Evolutionary conservation across 2,888 invertebrate species (phyloP), one percentile per base, ranked within the genome.

Genomic region (Chironomus riparius): DNA sequence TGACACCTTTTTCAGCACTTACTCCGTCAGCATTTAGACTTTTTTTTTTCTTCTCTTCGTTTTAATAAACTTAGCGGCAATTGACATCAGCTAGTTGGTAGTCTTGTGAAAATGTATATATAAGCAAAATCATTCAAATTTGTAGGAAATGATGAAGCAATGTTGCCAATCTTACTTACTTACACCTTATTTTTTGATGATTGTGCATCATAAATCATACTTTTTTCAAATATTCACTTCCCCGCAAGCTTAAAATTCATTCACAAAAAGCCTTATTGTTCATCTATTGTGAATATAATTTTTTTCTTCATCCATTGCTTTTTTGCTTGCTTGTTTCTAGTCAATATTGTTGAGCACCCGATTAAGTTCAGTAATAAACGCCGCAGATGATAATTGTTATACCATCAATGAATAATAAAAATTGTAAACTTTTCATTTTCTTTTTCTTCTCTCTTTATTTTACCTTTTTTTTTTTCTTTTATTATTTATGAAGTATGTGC

Each of bases 81-180:
- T 69, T 22, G 47, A 12, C 69, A 69, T 28, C 69, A 18, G 15
- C 6, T 15, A 56, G 69, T 38, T 69, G 47, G 69, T 69, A 69
- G 56, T 18, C 56, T 56, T 56, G 56, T 3, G 18, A 56, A 56
- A 15, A 18, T 1, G 6, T 1, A 56, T 2, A 7, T 15, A n/a
- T 15, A 69, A 13, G 28, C 28, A 18, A 48, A n/a, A 48, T 18
- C 28, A 28, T 28, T 28, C 5, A 5, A 5, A 28, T 28, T 70
- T 12, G 21, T 13, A 65, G 70, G 70, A 70, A 70, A 70, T 48
- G 70, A 70, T 48, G 47, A 47, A 48, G 70, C 70, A 47, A n/a
- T 48, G 70, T 70, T 70, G 70, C 70, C 70, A 70, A 70, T 70
- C 70, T 70, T 70, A 18, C 22, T 70, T n/a, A 47, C 21, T n/a